Conservation (phyloP, 1,140 invertebrate genomes). For the Drosophila nebulosa region DNA sequence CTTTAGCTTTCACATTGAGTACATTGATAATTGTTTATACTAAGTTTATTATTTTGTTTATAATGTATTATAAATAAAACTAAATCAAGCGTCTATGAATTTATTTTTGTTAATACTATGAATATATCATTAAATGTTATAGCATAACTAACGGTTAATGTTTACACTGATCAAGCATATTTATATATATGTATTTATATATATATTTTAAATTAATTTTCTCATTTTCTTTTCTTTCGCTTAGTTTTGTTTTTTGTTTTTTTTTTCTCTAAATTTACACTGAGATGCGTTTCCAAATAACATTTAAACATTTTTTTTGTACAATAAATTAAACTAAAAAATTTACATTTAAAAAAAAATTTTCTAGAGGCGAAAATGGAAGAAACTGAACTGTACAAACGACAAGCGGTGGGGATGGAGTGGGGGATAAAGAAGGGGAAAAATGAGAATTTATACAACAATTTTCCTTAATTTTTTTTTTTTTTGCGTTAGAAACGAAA, state of each 20-base stretch:
- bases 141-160: conserved; percentile 60
- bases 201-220: conserved; percentile 7
- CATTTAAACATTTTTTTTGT: conserved; percentile 61
- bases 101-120: conserved; percentile 67
- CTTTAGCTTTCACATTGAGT: conserved; percentile 58
- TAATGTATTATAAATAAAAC: conserved; percentile 63
- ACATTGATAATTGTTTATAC: conserved; percentile 43
- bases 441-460: conserved; percentile 59
- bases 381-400: conserved; percentile 60
- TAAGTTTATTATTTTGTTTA: conserved; percentile 3
- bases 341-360: conserved; percentile 35
- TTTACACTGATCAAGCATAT: conserved; percentile 49
- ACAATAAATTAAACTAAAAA: conserved; percentile 64
- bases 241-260: conserved; percentile 25
- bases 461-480: conserved; percentile 27
- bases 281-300: conserved; percentile 76
- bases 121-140: conserved; percentile 59
- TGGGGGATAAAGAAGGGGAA: neutral
- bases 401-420: neutral
- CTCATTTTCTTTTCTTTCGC: conserved; percentile 24
- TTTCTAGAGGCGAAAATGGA: conserved; percentile 29
- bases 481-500: neutral
- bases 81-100: conserved; percentile 78
- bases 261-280: conserved; percentile 67
- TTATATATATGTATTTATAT: conserved; percentile 20